Percentiles rank a stretch among this genome's conserved stretches.
phyloP scores from a whole-genome alignment of 2,797 vertebrate species.

The Coccyzus lansbergi region DNA sequence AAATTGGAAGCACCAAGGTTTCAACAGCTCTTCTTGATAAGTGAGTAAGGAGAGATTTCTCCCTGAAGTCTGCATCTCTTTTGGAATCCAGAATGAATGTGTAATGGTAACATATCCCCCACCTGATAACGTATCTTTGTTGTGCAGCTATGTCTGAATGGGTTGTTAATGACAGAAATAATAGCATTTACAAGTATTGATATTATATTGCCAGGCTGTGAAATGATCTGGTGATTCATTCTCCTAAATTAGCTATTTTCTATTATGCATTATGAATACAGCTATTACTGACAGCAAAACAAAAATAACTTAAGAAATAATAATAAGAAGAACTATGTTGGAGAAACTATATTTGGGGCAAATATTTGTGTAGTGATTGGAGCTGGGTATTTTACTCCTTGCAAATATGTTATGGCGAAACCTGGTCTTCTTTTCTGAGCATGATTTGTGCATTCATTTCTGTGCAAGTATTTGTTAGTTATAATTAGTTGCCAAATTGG shows the following conservation, averaged over 20 bases:
- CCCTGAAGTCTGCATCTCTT: conserved; percentile 16
- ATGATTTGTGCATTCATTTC: neutral
- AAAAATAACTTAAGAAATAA: neutral
- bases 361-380: neutral
- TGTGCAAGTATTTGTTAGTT: neutral
- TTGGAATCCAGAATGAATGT: conserved; percentile 21
- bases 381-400: neutral
- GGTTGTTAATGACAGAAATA: conserved; percentile 42
- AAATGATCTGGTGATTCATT: neutral
- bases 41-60: conserved; percentile 43
- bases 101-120: neutral
- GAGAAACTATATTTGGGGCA: neutral
- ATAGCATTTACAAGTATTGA: conserved; percentile 54
- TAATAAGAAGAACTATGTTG: neutral
- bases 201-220: conserved; percentile 39
- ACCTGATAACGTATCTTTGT: neutral
- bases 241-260: conserved; percentile 19
- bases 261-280: neutral
- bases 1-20: conserved; percentile 64
- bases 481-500: neutral
- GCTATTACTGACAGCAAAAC: neutral
- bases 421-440: neutral
- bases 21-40: conserved; percentile 44
- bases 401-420: neutral
- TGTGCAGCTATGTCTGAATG: conserved; percentile 28